These are phyloP conservation scores for Ochropleura leucogaster DNA, from an alignment of 2,888 invertebrate genomes.

Conservation along the genomic window DNA sequence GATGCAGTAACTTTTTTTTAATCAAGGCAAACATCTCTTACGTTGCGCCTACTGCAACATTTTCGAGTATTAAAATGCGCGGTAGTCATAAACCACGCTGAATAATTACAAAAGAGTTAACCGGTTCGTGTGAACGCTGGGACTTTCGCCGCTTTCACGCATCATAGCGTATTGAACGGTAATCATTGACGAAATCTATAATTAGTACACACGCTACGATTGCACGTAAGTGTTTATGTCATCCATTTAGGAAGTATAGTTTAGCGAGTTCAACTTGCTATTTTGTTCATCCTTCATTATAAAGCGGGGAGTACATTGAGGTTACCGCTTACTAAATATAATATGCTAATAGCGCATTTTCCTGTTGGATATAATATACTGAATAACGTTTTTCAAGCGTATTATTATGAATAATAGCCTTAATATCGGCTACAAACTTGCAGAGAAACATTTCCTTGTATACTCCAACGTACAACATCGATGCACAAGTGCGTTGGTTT, in stretches of 20 bases:
- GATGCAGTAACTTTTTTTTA: constrained; percentile 15
- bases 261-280: not conserved
- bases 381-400: constrained; percentile 41
- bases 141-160: constrained; percentile 88
- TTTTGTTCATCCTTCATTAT: constrained; percentile 14
- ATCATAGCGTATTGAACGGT: constrained; percentile 73
- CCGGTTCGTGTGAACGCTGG: constrained; percentile 78
- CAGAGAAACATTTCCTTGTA: constrained; percentile 47
- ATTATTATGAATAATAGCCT: constrained; percentile 36
- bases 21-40: not conserved
- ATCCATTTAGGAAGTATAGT: constrained; percentile 30
- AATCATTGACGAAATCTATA: constrained; percentile 81
- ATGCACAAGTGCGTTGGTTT: constrained; percentile 62
- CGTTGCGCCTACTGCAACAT: not conserved
- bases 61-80: constrained; percentile 19
- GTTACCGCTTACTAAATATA: not conserved
- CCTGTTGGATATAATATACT: constrained; percentile 64
- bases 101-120: constrained; percentile 79
- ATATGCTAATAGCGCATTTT: constrained; percentile 46
- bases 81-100: constrained; percentile 67
- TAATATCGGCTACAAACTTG: constrained; percentile 16
- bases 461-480: constrained; percentile 32
- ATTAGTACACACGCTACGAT: constrained; percentile 69
- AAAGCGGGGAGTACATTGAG: not conserved
- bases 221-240: constrained; percentile 53